Conservation (phyloP, 2,888 invertebrate species). For the Harpagoxenus sublaevis region DNA sequence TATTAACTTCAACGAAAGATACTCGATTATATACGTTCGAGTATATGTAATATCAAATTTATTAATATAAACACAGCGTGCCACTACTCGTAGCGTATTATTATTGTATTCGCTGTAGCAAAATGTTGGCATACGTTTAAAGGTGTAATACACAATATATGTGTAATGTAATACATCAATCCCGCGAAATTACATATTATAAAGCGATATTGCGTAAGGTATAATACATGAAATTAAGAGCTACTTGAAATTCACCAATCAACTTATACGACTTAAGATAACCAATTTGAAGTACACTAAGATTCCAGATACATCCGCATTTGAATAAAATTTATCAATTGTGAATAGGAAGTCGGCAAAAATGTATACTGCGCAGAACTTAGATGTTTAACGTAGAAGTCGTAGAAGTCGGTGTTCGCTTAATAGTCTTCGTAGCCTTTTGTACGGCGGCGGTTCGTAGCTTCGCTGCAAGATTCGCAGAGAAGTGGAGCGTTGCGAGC, state of each 20-base stretch:
- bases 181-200: constrained; percentile 13
- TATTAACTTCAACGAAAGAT: background rate
- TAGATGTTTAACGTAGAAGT: background rate
- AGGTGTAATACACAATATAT: background rate
- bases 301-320: background rate
- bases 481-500: background rate
- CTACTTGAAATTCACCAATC: constrained; percentile 13
- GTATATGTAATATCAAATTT: background rate
- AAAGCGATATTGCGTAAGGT: background rate
- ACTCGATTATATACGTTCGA: background rate
- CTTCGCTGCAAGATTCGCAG: background rate
- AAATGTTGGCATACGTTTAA: background rate
- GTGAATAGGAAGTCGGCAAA: background rate
- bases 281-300: background rate
- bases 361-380: background rate
- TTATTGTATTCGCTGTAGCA: background rate
- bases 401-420: background rate
- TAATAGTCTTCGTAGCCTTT: background rate
- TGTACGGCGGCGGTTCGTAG: background rate
- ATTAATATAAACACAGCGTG: constrained; percentile 3
- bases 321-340: background rate
- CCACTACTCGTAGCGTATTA: background rate
- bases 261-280: background rate
- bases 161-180: background rate
- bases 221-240: background rate